Evolutionary conservation across 2,888 invertebrate species (phyloP).

Genomic region (Dinocampus coccinellae): DNA sequence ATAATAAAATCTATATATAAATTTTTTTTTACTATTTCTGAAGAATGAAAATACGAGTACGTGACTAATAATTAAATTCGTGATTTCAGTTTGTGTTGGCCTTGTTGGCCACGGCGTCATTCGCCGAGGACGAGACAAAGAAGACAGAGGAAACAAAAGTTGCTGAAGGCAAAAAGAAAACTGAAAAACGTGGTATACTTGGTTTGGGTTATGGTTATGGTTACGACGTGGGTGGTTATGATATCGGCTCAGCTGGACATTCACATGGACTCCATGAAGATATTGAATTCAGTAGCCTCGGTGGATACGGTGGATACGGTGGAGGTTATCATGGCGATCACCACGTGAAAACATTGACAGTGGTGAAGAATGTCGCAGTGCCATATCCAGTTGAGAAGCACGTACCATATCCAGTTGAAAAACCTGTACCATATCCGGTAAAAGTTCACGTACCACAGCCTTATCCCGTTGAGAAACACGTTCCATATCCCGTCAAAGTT

Average conservation of each 20-base stretch:
- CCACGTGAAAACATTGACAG: constrained; percentile 76
- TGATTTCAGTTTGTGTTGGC: constrained; percentile 78
- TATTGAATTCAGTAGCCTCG: constrained; percentile 67
- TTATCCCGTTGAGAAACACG: constrained; percentile 78
- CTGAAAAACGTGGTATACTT: constrained; percentile 85
- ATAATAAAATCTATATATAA: not conserved
- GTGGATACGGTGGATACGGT: constrained; percentile 51
- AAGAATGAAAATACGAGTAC: not conserved
- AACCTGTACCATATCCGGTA: constrained; percentile 75
- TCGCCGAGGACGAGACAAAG: constrained; percentile 76
- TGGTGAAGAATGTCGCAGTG: constrained; percentile 75
- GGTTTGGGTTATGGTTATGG: constrained; percentile 87
- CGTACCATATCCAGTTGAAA: constrained; percentile 77
- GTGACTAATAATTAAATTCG: constrained; percentile 43
- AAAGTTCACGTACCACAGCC: constrained; percentile 76
- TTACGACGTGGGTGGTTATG: constrained; percentile 82
- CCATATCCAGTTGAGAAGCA: constrained; percentile 64
- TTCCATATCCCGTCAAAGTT: constrained; percentile 83
- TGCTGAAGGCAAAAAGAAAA: constrained; percentile 72
- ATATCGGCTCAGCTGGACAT: constrained; percentile 74
- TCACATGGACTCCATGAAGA: constrained; percentile 55
- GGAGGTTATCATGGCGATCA: constrained; percentile 73
- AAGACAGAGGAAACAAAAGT: constrained; percentile 67
- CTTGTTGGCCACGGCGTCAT: constrained; percentile 77
- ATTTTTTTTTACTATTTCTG: not conserved